A percentile compares a stretch with the other conserved stretches of the same genome.
These are phyloP conservation scores for Lasioglossum marginatum DNA, from an alignment of 2,888 invertebrate species.

Conservation along the genomic window DNA sequence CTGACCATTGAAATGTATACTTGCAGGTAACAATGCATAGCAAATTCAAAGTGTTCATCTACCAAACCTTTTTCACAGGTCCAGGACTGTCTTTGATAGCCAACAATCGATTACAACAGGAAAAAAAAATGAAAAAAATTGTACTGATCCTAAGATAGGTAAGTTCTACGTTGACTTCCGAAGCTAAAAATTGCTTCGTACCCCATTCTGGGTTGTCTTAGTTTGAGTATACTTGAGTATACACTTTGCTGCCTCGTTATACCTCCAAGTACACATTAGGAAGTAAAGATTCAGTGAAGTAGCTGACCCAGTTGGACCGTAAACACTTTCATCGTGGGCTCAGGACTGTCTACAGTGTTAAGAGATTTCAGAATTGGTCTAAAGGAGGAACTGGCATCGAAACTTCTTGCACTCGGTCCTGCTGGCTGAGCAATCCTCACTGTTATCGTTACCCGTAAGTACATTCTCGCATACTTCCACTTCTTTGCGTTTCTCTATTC, in stretches of 20 bases:
- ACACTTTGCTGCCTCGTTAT: background rate
- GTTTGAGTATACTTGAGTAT: background rate
- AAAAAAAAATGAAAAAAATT: background rate
- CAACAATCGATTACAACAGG: background rate
- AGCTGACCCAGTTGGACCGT: slow-evolving; percentile 1
- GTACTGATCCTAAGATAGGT: background rate
- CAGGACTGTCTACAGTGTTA: slow-evolving; percentile 10
- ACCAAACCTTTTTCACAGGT: background rate
- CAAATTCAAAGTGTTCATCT: background rate
- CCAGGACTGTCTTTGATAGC: background rate
- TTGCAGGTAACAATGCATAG: background rate
- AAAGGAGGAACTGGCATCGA: background rate
- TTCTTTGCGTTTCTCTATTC: background rate
- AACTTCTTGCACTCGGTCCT: slow-evolving; percentile 6
- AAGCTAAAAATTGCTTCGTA: background rate
- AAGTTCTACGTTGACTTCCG: background rate
- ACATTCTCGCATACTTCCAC: background rate
- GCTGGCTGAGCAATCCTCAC: background rate
- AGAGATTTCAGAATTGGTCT: slow-evolving; percentile 5
- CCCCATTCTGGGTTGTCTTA: background rate
- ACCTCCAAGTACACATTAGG: background rate
- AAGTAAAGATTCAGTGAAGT: background rate
- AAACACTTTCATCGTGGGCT: background rate
- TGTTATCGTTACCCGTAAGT: background rate
- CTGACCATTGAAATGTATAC: background rate